Evolutionary conservation across 2,888 invertebrate species (phyloP).

Genomic region (Himalopsyche kuldschensis): DNA sequence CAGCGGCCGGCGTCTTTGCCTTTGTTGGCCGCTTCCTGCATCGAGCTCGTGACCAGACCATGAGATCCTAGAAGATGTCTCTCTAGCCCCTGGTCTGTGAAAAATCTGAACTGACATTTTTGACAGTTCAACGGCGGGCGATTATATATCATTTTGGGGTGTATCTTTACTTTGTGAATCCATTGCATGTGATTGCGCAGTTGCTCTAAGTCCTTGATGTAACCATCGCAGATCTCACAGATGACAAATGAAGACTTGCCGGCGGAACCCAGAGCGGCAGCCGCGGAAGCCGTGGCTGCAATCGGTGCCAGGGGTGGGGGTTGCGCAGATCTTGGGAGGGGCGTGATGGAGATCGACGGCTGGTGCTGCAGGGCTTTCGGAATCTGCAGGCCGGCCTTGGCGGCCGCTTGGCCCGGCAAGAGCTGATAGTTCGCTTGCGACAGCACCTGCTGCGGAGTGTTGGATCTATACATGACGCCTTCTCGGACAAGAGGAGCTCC

Average conservation of each 20-base stretch:
- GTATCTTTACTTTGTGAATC: constrained; percentile 96
- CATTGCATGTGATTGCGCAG: constrained; percentile 95
- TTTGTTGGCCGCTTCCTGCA: constrained; percentile 94
- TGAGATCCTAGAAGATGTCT: constrained; percentile 93
- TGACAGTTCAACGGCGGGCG: constrained; percentile 93
- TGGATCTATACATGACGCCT: constrained; percentile 72
- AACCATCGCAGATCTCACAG: constrained; percentile 96
- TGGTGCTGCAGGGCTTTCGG: constrained; percentile 58
- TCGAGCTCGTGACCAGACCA: constrained; percentile 91
- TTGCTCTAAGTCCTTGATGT: constrained; percentile 93
- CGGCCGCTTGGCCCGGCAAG: constrained; percentile 49
- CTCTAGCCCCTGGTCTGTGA: constrained; percentile 95
- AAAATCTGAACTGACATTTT: constrained; percentile 95
- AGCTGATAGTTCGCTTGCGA: constrained; percentile 65
- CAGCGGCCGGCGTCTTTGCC: constrained; percentile 93
- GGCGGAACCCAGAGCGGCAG: constrained; percentile 52
- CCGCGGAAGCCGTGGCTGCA: constrained; percentile 39
- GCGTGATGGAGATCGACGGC: constrained; percentile 89
- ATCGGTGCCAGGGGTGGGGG: constrained; percentile 46
- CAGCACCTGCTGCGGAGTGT: constrained; percentile 58
- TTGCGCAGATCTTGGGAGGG: constrained; percentile 68
- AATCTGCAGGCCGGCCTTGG: not conserved
- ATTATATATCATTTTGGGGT: constrained; percentile 94
- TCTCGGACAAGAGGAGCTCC: constrained; percentile 57
- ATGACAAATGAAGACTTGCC: constrained; percentile 74